These are phyloP conservation scores for Agrochola circellaris DNA, from an alignment of 2,888 invertebrate genomes.

Conservation along the genomic window DNA sequence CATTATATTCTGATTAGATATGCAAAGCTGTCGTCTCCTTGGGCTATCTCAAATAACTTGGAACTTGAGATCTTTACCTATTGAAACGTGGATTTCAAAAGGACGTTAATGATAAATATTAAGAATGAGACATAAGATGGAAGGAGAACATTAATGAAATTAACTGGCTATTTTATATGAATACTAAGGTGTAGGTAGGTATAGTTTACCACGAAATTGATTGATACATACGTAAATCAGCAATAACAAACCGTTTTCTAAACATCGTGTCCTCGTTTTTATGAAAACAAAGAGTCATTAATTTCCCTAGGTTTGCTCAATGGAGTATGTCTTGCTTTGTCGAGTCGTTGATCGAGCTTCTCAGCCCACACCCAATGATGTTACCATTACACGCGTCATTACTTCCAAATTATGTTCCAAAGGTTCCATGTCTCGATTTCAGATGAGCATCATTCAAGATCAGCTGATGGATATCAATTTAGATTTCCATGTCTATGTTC, in stretches of 20 bases:
- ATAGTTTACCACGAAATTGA: conserved; percentile 30
- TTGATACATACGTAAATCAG: conserved; percentile 22
- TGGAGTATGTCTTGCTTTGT: conserved; percentile 77
- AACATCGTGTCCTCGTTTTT: conserved; percentile 52
- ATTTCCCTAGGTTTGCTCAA: conserved; percentile 72
- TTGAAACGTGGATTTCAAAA: conserved; percentile 9
- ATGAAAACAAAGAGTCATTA: conserved; percentile 72
- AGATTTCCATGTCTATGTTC: conserved; percentile 29
- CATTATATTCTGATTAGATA: too few relatives aligned
- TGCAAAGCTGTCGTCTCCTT: neutral
- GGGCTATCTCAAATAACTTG: neutral
- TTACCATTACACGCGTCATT: conserved; percentile 85
- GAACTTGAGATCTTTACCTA: neutral
- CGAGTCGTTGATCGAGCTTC: conserved; percentile 69
- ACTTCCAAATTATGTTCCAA: conserved; percentile 82
- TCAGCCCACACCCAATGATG: conserved; percentile 81
- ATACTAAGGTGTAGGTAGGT: neutral
- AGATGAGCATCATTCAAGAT: conserved; percentile 68
- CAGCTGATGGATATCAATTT: conserved; percentile 48
- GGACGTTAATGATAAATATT: neutral
- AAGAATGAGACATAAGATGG: neutral
- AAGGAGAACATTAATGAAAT: neutral
- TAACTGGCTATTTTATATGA: neutral
- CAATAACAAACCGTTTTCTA: conserved; percentile 43
- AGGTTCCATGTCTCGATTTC: conserved; percentile 73